Base-by-base conservation (phyloP, 2,888 invertebrate species). In the Chromoteleia sp. region DNA sequence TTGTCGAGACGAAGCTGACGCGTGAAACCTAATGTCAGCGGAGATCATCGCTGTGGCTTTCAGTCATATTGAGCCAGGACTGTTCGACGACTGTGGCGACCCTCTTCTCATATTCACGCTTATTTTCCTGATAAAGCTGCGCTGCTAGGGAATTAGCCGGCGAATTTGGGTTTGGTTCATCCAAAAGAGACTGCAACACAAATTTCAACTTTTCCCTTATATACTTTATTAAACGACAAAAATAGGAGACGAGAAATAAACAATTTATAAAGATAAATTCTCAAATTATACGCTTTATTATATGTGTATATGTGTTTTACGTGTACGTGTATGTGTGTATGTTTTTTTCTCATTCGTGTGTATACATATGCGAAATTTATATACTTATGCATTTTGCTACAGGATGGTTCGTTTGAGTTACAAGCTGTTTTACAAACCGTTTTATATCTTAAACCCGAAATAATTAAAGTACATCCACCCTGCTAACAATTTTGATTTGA, bases 121-220 rank as follows among this genome's bases (percentile, higher is more conserved):
- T 93, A 89, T 95, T 94, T 87, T 94, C 94, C 88, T 94, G 94
- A 89, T 95, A 95, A 67, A 95, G 92, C 89, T 95, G 94, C 2
- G 95, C 95, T 30, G 95, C 95, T 83, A 94, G 90, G 83, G 94
- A 94, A 90, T 95, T 95, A 41, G 95, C 95, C 56, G 95, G 95
- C 54, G 94, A 94, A 91, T 95, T 95, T 67, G 95, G 95, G 91
- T 95, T 95, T 36, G 95, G 95, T 89, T 95, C 95, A 88, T 95
- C 95, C 87, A 95, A 92, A 86, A 95, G 92, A 29, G 94, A 94
- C 94, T 95, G 93, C 70, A 92, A 92, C 63, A 67, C 52, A 67
- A 70, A 67, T 52, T 15, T 45, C 21, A 67, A 45, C 36, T 56
- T 43, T 61, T 75, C 36, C 21, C 56, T 71, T 71, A 36, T 68